Conservation (phyloP, 1,140 invertebrate species). For the Megalonaias nervosa region DNA sequence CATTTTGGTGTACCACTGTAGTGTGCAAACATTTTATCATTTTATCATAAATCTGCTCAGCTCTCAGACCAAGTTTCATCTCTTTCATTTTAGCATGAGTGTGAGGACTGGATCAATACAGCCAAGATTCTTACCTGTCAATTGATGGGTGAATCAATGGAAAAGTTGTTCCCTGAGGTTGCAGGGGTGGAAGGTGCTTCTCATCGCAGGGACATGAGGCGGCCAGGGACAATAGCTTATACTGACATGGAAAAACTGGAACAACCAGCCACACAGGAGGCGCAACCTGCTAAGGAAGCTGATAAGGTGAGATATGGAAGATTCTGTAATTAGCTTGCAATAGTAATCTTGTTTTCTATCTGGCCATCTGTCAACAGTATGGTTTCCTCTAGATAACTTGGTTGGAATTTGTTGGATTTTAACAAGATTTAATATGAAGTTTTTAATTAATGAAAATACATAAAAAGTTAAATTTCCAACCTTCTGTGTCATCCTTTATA, state of each 20-base stretch:
- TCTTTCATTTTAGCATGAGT: slow-evolving; percentile 54
- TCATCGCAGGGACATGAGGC: slow-evolving; percentile 13
- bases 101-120: slow-evolving; percentile 65
- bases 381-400: no score
- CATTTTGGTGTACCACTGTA: neutral
- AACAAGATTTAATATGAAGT: no score
- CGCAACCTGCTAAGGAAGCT: neutral
- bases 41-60: neutral
- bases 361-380: neutral
- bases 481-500: neutral
- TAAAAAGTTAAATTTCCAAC: neutral
- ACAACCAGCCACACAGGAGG: slow-evolving; percentile 18
- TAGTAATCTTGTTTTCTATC: neutral
- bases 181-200: slow-evolving; percentile 24
- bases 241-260: slow-evolving; percentile 49
- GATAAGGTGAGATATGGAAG: neutral
- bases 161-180: slow-evolving; percentile 47
- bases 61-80: neutral
- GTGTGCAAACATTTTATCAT: no score
- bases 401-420: no score
- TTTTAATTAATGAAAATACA: neutral
- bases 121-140: slow-evolving; percentile 60
- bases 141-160: slow-evolving; percentile 51
- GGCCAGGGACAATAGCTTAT: slow-evolving; percentile 21
- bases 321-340: neutral